These are phyloP conservation scores for Galerucella calmariensis DNA, from an alignment of 2,888 invertebrate species.

Conservation along the genomic window DNA sequence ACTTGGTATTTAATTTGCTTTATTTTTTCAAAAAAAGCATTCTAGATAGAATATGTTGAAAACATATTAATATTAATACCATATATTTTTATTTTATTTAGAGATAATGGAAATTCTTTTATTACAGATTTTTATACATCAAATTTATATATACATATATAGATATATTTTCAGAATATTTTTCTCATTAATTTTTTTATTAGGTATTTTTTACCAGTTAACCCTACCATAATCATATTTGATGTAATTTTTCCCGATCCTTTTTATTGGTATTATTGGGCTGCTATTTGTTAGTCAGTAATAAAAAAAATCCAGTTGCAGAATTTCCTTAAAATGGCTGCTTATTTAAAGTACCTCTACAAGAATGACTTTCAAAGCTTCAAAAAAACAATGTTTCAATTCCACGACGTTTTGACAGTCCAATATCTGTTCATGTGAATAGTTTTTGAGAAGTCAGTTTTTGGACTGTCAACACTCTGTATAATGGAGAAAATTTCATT, in stretches of 20 bases:
- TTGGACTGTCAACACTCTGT: no score
- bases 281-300: neutral
- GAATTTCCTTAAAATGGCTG: neutral
- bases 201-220: neutral
- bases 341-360: neutral
- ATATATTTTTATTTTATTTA: constrained; percentile 3
- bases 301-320: neutral
- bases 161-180: neutral
- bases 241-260: neutral
- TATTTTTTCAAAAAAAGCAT: constrained; percentile 49
- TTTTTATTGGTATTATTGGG: neutral
- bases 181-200: neutral
- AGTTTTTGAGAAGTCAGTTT: no score
- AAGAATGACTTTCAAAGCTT: neutral
- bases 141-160: neutral
- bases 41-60: constrained; percentile 50
- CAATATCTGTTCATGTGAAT: no score
- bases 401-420: no score
- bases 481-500: no score
- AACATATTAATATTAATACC: constrained; percentile 29
- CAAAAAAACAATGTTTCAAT: neutral
- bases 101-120: neutral
- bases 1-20: constrained; percentile 47
- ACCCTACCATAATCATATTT: neutral
- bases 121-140: constrained; percentile 10